These are phyloP conservation scores for Operophtera brumata DNA, from an alignment of 2,888 invertebrate genomes.

Conservation along the genomic window DNA sequence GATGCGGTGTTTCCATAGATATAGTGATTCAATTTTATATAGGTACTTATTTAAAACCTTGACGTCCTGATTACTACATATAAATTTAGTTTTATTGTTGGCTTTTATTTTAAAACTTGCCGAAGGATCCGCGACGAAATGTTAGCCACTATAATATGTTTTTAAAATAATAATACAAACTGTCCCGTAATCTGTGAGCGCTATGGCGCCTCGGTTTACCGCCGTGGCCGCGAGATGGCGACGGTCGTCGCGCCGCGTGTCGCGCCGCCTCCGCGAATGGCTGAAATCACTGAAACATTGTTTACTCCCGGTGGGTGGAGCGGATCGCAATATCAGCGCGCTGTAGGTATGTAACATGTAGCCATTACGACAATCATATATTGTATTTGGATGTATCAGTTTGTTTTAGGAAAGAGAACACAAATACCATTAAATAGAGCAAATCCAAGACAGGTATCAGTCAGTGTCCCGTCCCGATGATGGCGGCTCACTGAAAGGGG, in stretches of 20 bases:
- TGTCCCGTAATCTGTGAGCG: background rate
- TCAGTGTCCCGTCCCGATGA: too few relatives aligned
- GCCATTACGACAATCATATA: conserved; percentile 11
- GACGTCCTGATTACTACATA: too few relatives aligned
- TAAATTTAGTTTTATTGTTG: too few relatives aligned
- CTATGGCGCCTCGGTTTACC: conserved; percentile 15
- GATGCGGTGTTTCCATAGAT: too few relatives aligned
- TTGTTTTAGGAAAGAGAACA: background rate
- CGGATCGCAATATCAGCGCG: conserved; percentile 2
- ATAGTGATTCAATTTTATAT: too few relatives aligned
- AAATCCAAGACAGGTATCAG: too few relatives aligned
- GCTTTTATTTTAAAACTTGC: background rate
- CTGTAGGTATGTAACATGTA: conserved; percentile 1
- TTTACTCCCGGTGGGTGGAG: conserved; percentile 22
- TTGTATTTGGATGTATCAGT: conserved; percentile 9
- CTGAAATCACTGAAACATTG: conserved; percentile 41
- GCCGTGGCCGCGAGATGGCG: conserved; percentile 45
- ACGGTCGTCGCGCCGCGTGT: conserved; percentile 20
- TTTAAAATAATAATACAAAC: background rate
- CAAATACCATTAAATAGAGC: too few relatives aligned
- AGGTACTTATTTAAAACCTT: too few relatives aligned
- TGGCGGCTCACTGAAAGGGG: too few relatives aligned
- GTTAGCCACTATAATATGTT: background rate
- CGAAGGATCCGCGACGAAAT: background rate
- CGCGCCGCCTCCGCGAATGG: conserved; percentile 31